Conservation (phyloP, 2,113 vertebrate species). For the Poecilia latipinna region DNA sequence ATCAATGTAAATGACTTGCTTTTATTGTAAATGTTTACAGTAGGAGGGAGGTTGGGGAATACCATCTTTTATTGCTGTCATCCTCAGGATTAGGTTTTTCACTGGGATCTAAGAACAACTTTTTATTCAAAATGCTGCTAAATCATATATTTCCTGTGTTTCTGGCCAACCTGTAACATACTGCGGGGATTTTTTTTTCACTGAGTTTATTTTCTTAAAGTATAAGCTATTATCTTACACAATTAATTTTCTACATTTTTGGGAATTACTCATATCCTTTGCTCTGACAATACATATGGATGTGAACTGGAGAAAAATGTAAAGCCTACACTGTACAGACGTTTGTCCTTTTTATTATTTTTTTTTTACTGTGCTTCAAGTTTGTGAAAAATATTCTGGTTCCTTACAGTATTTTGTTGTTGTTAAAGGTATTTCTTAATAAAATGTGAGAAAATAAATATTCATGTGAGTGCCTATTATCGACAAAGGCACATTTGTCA, state of each 20-base stretch:
- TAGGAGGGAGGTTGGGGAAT: slow-evolving; percentile 1
- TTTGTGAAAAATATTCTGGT: slow-evolving; percentile 35
- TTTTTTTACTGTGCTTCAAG: slow-evolving; percentile 51
- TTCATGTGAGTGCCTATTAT: background rate
- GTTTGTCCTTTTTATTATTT: slow-evolving; percentile 17
- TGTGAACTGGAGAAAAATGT: slow-evolving; percentile 36
- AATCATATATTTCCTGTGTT: slow-evolving; percentile 21
- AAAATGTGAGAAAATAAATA: slow-evolving; percentile 59
- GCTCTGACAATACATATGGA: slow-evolving; percentile 34
- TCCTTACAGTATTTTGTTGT: slow-evolving; percentile 62
- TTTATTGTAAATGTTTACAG: slow-evolving; percentile 54
- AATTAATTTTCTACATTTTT: slow-evolving; percentile 35
- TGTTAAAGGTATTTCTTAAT: slow-evolving; percentile 62
- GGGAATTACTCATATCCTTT: slow-evolving; percentile 36
- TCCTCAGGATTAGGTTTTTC: slow-evolving; percentile 61
- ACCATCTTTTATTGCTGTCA: slow-evolving; percentile 38
- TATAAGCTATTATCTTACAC: slow-evolving; percentile 43
- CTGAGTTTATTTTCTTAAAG: slow-evolving; percentile 39
- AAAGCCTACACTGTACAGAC: slow-evolving; percentile 29
- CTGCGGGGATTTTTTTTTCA: slow-evolving; percentile 35
- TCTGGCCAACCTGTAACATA: slow-evolving; percentile 52
- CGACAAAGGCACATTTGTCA: background rate
- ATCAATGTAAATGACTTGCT: slow-evolving; percentile 15
- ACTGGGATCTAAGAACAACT: slow-evolving; percentile 24
- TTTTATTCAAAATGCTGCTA: slow-evolving; percentile 31